Base-by-base conservation (phyloP, 2,113 vertebrate genomes). In the Mus spicilegus region DNA sequence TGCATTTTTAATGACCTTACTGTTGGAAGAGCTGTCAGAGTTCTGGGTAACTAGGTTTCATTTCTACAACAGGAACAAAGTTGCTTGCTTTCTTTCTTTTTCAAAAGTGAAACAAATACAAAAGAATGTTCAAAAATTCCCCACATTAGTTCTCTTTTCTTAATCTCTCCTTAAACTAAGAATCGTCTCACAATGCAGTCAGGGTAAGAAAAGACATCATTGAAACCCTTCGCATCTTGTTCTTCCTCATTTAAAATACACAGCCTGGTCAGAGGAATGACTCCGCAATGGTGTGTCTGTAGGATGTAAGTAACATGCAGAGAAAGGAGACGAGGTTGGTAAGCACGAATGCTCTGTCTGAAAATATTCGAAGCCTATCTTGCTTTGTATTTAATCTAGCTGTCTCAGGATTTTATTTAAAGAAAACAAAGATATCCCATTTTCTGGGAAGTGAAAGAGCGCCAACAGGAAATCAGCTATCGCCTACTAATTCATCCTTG, bases 101-200 rank as follows among this genome's bases (percentile, higher is more conserved):
- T 51, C 20, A 26, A 20, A 69, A 73, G 86, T 85, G 56, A 54
- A 94, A 92, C n/a, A 97, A 76, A 13, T 93, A 42, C 30, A 70
- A 14, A 56, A 76, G 33, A 17, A 81, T 91, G 96, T 84, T 95
- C 42, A 63, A 89, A 87, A 93, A 82, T 78, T 28, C 26, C 46
- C 73, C 69, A 56, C 2, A 6, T 89, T 81, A 94, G 93, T 97
- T 96, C 70, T 91, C 42, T 75, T 96, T 91, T 94, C 70, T 89
- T 93, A 89, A 94, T 87, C 28, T 73, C 46, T 81, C 90, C 7
- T 94, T 91, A 95, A 96, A 92, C 69, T 75, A 5, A 84, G 58
- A 97, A 80, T 46, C 89, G 26, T 63, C 8, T 88, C 89, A 67
- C 84, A 73, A 30, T 75, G 33, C 61, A 82, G 90, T 5, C 73